Evolutionary conservation across 2,113 vertebrate genomes (phyloP), one percentile per base, ranked within the genome.

Genomic region (Passerina amoena): DNA sequence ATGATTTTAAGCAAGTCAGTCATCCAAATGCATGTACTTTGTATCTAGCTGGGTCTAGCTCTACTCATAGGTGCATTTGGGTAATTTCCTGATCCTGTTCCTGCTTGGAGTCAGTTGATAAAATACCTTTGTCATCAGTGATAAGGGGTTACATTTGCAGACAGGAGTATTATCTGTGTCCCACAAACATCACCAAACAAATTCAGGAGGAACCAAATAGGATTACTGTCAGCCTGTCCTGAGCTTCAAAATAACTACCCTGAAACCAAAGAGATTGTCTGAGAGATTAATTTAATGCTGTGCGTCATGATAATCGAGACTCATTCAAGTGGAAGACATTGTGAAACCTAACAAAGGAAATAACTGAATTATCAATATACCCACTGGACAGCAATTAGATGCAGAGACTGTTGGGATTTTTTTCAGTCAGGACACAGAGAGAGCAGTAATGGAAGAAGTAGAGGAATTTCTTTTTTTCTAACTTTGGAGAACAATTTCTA

Each of bases 351-450:
- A 71, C n/a, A 68, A 45, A 71, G 15, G 38, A 78, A 47, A 64
- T 63, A 47, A 11, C 13, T 15, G 35, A 51, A 64, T 64, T 17
- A 76, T 56, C 40, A 82, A 8, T 64, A 47, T 59, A 53, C 16
- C 27, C 10, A 14, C 11, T 71, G 14, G 33, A 37, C n/a, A 66
- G 25, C 37, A 59, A 18, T 42, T 65, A n/a, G 17, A n/a, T n/a
- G n/a, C n/a, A n/a, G 18, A 30, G 24, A 51, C 48, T 44, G 16
- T 14, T 50, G 23, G 11, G 3, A 0, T 0, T 60, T 57, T 56
- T 50, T 81, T 50, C 23, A 56, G 22, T 45, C 22, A 44, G 11
- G 27, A 21, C 51, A 54, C 19, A 68, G 77, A 76, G 31, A 56
- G 8, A 44, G 14, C 16, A 12, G 9, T 28, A 86, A 31, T 4